A percentile compares a stretch with the other conserved stretches of the same genome.
phyloP scores from a whole-genome alignment of 2,797 vertebrate species.

The Holocentrus rufus region DNA sequence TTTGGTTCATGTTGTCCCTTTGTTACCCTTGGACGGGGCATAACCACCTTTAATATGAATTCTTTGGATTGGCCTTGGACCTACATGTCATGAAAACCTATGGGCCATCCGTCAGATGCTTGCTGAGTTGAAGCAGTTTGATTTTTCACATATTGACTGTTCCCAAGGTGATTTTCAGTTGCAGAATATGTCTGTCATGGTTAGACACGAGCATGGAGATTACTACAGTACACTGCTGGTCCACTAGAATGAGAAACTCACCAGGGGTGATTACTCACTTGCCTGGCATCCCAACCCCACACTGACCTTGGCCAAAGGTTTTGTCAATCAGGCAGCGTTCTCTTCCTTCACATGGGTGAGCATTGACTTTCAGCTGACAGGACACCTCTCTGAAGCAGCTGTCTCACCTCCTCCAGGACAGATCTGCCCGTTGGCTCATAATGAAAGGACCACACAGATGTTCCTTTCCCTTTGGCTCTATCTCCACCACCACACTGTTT shows the following conservation, averaged over 20 bases:
- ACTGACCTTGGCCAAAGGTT: slow-evolving; percentile 68
- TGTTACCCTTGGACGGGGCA: too few species aligned
- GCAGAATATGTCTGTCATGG: slow-evolving; percentile 41
- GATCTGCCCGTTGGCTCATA: slow-evolving; percentile 49
- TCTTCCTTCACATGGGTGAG: slow-evolving; percentile 52
- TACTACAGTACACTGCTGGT: slow-evolving; percentile 26
- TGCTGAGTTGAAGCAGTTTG: slow-evolving; percentile 9
- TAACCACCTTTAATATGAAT: too few species aligned
- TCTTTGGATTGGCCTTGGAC: slow-evolving; percentile 16
- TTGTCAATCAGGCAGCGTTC: slow-evolving; percentile 60
- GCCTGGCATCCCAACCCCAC: neutral
- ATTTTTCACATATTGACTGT: slow-evolving; percentile 49
- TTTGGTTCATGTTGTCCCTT: too few species aligned
- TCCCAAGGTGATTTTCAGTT: slow-evolving; percentile 51
- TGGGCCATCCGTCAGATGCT: slow-evolving; percentile 38
- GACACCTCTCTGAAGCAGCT: slow-evolving; percentile 59
- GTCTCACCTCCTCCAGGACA: slow-evolving; percentile 54
- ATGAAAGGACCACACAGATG: slow-evolving; percentile 60
- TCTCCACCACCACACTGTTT: slow-evolving; percentile 12
- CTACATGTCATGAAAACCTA: slow-evolving; percentile 21
- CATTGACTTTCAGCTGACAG: slow-evolving; percentile 62
- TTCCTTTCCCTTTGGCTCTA: slow-evolving; percentile 51
- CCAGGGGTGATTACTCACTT: slow-evolving; percentile 54
- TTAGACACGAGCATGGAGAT: slow-evolving; percentile 52
- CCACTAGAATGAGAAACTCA: slow-evolving; percentile 36